Evolutionary conservation across 1,140 invertebrate species (phyloP), one percentile per base, ranked within the genome.

Genomic region (Mesaphorura yosii): DNA sequence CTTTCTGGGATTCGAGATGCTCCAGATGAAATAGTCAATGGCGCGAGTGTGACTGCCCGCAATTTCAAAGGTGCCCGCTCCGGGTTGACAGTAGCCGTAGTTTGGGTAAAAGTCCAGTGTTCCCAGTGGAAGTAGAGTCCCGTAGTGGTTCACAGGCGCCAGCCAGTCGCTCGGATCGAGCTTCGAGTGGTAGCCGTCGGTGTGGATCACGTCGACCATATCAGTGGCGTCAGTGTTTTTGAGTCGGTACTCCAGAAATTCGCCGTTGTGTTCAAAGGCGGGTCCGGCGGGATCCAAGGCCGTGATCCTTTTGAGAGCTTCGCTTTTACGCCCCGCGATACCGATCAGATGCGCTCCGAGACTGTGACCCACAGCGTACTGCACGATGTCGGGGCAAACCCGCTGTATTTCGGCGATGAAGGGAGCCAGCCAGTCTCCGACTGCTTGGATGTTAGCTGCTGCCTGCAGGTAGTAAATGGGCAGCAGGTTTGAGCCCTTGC

Each of bases 51-150:
- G 57, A 47, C 57, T 59, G 15, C 44, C 23, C 23, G 50, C 31
- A 38, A 59, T 59, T 23, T 39, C 31, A 41, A 51, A 29, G 4
- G 46, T 26, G 29, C 50, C 48, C 5, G 52, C 37, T 6, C 19
- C 34, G 22, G 57, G 57, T 10, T 45, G 52, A 1, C 45, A 22
- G 3, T 52, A 29, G 0, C 57, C 57, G 27, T 55, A 59, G 17
- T 50, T 40, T 3, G 57, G 57, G 29, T 51, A 59, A 37, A 59
- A 59, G 17, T 59, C 57, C n/a, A 55, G 41, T 2, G 53, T 59
- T 0, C 53, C 57, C 2, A 48, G 15, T 10, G 51, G 52, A 3
- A 54, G 15, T 15, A 50, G 22, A 17, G 53, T 55, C 6, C 48
- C 57, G 17, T 59, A 59, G 47, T 59, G 57, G 49, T 47, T 54